Percentiles rank a stretch among this genome's conserved stretches.
These are phyloP conservation scores for Bombus pyrosoma DNA, from an alignment of 1,140 invertebrate genomes.

Conservation along the genomic window DNA sequence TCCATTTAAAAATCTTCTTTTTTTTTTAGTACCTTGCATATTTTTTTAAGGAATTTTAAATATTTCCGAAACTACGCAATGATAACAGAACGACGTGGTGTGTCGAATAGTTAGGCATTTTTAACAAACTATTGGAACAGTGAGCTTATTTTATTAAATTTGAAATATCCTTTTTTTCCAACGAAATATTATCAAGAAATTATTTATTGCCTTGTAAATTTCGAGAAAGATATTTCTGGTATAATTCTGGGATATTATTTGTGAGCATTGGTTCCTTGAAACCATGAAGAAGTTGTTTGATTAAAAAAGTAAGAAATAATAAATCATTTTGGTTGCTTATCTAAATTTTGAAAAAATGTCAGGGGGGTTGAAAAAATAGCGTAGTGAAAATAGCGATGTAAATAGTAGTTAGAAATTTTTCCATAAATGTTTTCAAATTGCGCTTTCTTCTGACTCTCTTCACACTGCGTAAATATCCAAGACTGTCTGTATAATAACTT, in stretches of 20 bases:
- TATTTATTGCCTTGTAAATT: too few relatives aligned
- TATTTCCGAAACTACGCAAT: background rate
- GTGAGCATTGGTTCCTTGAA: too few relatives aligned
- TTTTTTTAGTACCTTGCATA: background rate
- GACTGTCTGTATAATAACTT: slow-evolving; percentile 36
- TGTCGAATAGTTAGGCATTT: background rate
- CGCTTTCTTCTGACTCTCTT: slow-evolving; percentile 4
- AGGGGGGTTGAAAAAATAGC: background rate
- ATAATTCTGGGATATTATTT: too few relatives aligned
- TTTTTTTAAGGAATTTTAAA: background rate
- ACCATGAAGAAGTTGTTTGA: too few relatives aligned
- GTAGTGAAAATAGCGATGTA: slow-evolving; percentile 12
- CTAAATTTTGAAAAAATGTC: background rate
- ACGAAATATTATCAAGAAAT: too few relatives aligned
- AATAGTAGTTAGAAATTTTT: slow-evolving; percentile 33
- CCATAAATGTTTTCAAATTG: slow-evolving; percentile 13
- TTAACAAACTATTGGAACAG: background rate
- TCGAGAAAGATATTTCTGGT: too few relatives aligned
- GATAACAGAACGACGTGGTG: too few relatives aligned
- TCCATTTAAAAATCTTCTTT: background rate
- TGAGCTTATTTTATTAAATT: background rate
- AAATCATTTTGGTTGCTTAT: background rate
- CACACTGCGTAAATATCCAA: background rate
- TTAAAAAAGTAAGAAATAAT: too few relatives aligned
- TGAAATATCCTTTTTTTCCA: too few relatives aligned